Percentiles rank a stretch among this genome's conserved stretches.
These are phyloP conservation scores for Eurosta solidaginis DNA, from an alignment of 1,140 invertebrate species.

Conservation along the genomic window DNA sequence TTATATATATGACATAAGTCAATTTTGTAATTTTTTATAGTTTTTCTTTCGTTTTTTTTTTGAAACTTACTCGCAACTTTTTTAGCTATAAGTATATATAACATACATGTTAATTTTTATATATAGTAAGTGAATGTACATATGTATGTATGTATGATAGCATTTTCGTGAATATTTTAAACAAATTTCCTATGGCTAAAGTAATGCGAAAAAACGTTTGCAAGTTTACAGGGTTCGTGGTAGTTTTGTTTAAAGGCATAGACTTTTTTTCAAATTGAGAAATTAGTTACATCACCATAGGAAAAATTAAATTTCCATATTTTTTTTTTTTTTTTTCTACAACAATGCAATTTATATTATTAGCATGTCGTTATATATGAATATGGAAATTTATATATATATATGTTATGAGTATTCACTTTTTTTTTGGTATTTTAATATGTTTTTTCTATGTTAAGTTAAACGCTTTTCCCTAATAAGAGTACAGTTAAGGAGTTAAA, in stretches of 20 bases:
- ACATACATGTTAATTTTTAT: too few relatives aligned
- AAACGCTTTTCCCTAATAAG: constrained; percentile 16
- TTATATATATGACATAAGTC: not conserved
- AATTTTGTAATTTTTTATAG: not conserved
- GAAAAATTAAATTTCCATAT: too few relatives aligned
- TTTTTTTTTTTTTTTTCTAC: too few relatives aligned
- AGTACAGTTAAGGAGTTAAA: constrained; percentile 11
- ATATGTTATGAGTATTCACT: constrained; percentile 47
- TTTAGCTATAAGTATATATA: not conserved
- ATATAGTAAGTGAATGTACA: not conserved
- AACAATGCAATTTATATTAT: too few relatives aligned
- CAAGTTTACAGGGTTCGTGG: not conserved
- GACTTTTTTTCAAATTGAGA: not conserved
- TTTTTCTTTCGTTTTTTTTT: not conserved
- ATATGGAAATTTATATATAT: constrained; percentile 34
- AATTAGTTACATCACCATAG: too few relatives aligned
- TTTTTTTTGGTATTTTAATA: not conserved
- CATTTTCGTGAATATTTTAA: not conserved
- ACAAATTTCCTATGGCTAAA: not conserved
- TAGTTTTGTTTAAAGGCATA: not conserved
- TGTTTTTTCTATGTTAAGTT: constrained; percentile 44
- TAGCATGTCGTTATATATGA: too few relatives aligned
- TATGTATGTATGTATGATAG: not conserved
- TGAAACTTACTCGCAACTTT: not conserved
- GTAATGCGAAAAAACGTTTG: not conserved